Evolutionary conservation across 1,140 invertebrate species (phyloP).

Genomic region (Drosophila sp.): DNA sequence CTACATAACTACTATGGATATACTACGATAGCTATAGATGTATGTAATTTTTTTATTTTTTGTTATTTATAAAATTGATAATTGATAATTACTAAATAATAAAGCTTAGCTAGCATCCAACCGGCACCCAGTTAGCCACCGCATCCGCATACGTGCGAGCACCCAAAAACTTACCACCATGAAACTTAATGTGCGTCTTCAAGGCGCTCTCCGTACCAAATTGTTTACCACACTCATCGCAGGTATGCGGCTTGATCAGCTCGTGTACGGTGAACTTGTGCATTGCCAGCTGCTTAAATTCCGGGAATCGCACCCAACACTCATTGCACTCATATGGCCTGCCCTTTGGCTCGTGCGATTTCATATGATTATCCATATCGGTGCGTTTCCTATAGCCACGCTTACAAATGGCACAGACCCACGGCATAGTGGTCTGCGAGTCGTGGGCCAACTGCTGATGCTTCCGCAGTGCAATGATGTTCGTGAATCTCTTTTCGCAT

Average conservation of each 20-base stretch:
- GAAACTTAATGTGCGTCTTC: constrained; percentile 84
- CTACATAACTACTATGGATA: constrained; percentile 7
- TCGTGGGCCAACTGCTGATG: constrained; percentile 76
- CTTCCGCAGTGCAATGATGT: constrained; percentile 73
- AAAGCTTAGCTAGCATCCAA: constrained; percentile 44
- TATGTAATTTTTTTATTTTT: no score
- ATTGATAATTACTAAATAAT: constrained; percentile 25
- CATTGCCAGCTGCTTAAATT: constrained; percentile 73
- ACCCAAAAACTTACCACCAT: constrained; percentile 80
- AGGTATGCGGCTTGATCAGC: constrained; percentile 75
- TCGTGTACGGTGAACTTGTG: constrained; percentile 81
- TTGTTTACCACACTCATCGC: constrained; percentile 80
- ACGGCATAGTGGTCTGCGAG: constrained; percentile 70
- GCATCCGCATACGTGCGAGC: constrained; percentile 59
- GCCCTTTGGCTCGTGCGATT: constrained; percentile 76
- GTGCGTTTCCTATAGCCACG: constrained; percentile 77
- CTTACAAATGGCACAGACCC: constrained; percentile 75
- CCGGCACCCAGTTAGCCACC: constrained; percentile 53
- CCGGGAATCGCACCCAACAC: constrained; percentile 74
- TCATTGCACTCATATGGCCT: constrained; percentile 77
- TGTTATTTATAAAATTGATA: neutral
- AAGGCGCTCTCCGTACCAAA: constrained; percentile 83
- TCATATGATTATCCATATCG: constrained; percentile 80
- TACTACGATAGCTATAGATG: neutral
- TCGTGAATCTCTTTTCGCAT: constrained; percentile 76